A percentile compares a stretch with the other conserved stretches of the same genome.
phyloP scores from a whole-genome alignment of 2,888 invertebrate species.

The Drosophila diplacantha region DNA sequence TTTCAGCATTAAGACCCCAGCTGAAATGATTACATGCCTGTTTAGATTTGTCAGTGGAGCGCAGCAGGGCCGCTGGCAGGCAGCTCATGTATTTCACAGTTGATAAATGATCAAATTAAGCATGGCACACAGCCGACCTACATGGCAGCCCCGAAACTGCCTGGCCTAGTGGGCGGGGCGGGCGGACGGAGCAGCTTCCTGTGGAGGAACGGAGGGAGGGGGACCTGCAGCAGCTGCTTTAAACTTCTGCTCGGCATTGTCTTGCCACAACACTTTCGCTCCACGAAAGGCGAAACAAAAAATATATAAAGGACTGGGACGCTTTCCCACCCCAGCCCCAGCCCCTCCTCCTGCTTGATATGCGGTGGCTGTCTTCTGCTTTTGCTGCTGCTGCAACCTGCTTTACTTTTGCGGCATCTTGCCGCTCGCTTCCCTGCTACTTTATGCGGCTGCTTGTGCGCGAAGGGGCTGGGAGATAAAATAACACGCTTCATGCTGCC shows the following conservation, averaged over 20 bases:
- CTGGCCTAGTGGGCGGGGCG: too few species aligned
- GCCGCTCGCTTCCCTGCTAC: slow-evolving; percentile 35
- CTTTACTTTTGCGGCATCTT: slow-evolving; percentile 47
- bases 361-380: slow-evolving; percentile 53
- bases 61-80: slow-evolving; percentile 37
- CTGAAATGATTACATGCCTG: slow-evolving; percentile 69
- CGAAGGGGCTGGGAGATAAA: slow-evolving; percentile 35
- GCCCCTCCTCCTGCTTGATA: slow-evolving; percentile 49
- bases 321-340: not conserved
- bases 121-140: slow-evolving; percentile 51
- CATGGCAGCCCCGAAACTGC: slow-evolving; percentile 35
- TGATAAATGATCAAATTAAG: slow-evolving; percentile 71
- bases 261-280: slow-evolving; percentile 51
- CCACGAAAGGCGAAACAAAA: slow-evolving; percentile 15
- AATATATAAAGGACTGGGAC: slow-evolving; percentile 25
- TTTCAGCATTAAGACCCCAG: slow-evolving; percentile 63
- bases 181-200: not conserved
- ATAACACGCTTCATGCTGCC: slow-evolving; percentile 58
- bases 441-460: slow-evolving; percentile 37
- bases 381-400: slow-evolving; percentile 43
- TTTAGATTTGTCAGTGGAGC: slow-evolving; percentile 64
- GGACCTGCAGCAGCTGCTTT: slow-evolving; percentile 40
- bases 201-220: not conserved
- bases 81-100: slow-evolving; percentile 65
- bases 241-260: slow-evolving; percentile 43